A percentile compares a stretch with the other conserved stretches of the same genome.
These are phyloP conservation scores for Zhengitettix transpicula DNA, from an alignment of 2,888 invertebrate genomes.

Conservation along the genomic window DNA sequence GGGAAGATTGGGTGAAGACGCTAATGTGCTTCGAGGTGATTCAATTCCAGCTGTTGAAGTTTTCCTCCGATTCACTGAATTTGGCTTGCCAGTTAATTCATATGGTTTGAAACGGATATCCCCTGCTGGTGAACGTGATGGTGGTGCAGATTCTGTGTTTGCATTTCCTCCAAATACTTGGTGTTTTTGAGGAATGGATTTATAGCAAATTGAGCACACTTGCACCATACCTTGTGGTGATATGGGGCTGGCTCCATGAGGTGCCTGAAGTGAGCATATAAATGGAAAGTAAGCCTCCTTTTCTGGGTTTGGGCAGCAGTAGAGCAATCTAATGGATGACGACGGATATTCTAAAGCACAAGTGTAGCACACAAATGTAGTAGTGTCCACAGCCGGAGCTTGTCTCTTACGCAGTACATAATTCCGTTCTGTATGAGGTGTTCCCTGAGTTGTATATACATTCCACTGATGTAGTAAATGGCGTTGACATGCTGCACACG, in stretches of 20 bases:
- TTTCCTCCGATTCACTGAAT: slow-evolving; percentile 20
- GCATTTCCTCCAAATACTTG: slow-evolving; percentile 45
- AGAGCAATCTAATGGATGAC: slow-evolving; percentile 62
- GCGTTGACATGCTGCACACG: slow-evolving; percentile 70
- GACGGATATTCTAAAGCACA: slow-evolving; percentile 70
- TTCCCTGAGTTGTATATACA: slow-evolving; percentile 50
- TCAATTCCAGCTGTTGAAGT: background rate
- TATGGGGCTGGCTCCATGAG: slow-evolving; percentile 73
- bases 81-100: slow-evolving; percentile 34
- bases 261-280: slow-evolving; percentile 62
- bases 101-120: slow-evolving; percentile 44
- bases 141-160: background rate
- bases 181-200: slow-evolving; percentile 60
- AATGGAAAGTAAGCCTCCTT: slow-evolving; percentile 83
- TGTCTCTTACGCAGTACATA: slow-evolving; percentile 67
- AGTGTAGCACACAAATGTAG: slow-evolving; percentile 76
- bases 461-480: slow-evolving; percentile 82
- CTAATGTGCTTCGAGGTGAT: background rate
- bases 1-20: background rate
- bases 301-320: slow-evolving; percentile 70
- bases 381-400: slow-evolving; percentile 41
- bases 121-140: slow-evolving; percentile 29
- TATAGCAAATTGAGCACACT: slow-evolving; percentile 66
- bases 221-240: slow-evolving; percentile 80
- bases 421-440: slow-evolving; percentile 59